Percentiles rank a stretch among this genome's conserved stretches.
Evolutionary conservation across 2,113 vertebrate species (phyloP).

Genomic region (Chauna torquata): DNA sequence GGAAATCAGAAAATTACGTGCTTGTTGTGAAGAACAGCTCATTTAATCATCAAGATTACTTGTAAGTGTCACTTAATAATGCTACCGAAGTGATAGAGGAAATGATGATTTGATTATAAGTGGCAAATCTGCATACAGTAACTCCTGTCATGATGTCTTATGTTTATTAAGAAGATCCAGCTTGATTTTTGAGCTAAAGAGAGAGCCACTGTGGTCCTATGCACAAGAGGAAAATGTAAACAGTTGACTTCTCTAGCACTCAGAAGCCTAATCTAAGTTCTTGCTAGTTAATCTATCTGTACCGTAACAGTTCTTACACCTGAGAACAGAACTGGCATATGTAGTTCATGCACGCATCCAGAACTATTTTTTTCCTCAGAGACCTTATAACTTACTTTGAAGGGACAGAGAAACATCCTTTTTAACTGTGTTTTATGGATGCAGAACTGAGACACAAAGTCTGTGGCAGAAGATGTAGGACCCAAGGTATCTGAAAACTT

Average conservation of each 20-base stretch:
- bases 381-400: background rate
- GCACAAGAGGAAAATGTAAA: background rate
- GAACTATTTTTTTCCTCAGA: background rate
- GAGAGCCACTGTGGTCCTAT: background rate
- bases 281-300: background rate
- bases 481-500: background rate
- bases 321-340: background rate
- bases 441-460: background rate
- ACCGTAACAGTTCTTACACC: accelerated
- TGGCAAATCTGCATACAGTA: conserved; percentile 18
- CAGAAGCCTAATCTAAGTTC: background rate
- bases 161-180: background rate
- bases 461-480: background rate
- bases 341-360: background rate
- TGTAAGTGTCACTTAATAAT: conserved; percentile 52
- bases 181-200: background rate
- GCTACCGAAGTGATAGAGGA: background rate
- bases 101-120: conserved; percentile 34
- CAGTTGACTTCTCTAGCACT: background rate
- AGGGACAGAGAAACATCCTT: background rate
- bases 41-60: conserved; percentile 55
- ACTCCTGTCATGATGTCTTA: background rate
- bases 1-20: background rate
- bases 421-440: background rate
- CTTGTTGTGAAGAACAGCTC: conserved; percentile 20